phyloP scores from a whole-genome alignment of 2,888 invertebrate genomes.

The Rotaria magnacalcarata region DNA sequence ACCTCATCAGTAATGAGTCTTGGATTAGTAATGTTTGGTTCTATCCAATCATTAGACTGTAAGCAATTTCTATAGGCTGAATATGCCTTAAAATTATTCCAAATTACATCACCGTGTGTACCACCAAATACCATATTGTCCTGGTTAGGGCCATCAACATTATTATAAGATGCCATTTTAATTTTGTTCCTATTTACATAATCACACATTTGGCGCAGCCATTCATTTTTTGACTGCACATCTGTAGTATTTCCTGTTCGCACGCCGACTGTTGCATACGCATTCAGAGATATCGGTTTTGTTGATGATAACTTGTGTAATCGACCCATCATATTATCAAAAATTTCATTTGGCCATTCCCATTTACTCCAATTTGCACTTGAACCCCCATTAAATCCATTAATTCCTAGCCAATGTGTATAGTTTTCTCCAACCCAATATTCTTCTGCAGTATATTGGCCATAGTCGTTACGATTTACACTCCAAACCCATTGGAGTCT shows the following conservation, averaged over 20 bases:
- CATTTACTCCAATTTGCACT: not conserved
- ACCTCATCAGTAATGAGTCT: not conserved
- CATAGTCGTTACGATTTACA: not conserved
- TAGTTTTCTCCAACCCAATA: slow-evolving; percentile 18
- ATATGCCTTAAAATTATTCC: not conserved
- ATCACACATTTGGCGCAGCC: not conserved
- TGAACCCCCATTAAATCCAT: not conserved
- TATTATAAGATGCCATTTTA: not conserved
- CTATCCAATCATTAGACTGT: slow-evolving; percentile 4
- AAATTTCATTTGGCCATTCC: slow-evolving; percentile 7
- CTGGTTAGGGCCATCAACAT: not conserved
- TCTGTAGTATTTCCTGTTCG: slow-evolving; percentile 20
- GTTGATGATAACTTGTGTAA: not conserved
- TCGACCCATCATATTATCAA: slow-evolving; percentile 1
- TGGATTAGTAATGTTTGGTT: not conserved
- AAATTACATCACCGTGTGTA: not conserved
- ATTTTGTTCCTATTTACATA: not conserved
- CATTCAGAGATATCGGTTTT: not conserved
- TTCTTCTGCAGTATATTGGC: not conserved
- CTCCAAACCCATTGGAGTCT: slow-evolving; percentile 20
- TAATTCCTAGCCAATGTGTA: slow-evolving; percentile 2
- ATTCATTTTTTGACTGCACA: slow-evolving; percentile 19
- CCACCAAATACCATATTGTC: slow-evolving; percentile 5
- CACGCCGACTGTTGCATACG: not conserved
- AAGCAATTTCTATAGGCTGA: slow-evolving; percentile 10